Base-by-base conservation (phyloP, 2,113 vertebrate genomes). In the Athene cunicularia region DNA sequence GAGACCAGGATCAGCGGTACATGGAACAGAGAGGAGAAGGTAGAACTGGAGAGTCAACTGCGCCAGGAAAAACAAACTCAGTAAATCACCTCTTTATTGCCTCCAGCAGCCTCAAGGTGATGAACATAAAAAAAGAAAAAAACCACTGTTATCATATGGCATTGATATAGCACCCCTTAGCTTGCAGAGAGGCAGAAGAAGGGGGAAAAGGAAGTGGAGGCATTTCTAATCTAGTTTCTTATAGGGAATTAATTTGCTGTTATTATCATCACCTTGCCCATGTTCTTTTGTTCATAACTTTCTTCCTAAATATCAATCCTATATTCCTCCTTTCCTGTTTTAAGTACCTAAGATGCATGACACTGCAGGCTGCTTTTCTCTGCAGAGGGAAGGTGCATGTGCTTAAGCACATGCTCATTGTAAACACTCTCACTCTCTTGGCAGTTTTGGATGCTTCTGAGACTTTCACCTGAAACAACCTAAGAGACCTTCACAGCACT, bases 401-500 rank as follows among this genome's bases (percentile, higher is more conserved):
- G 55, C 26, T 76, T 53, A 33, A 60, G 33, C 1, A 0, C 80
- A 35, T 1, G 3, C 24, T 79, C 9, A 5, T 7, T 63, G 35
- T 32, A 47, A 94, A 67, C 27, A 67, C 33, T n/a, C 50, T 73
- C 49, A 11, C 33, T 53, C n/a, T 63, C 72, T 35, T n/a, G 73
- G 47, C 39, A 91, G 11, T 56, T 95, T 32, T 32, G 64, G 66
- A 94, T 33, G 73, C 23, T 91, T 86, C 72, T 0, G 0, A 86
- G 72, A 77, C 59, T 77, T 88, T 60, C 59, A 76, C 86, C 68
- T 87, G 64, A 89, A 92, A 81, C 37, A 81, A 60, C 60, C 63
- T 52, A 63, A 15, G 45, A 72, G 56, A 15, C 45, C 53, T 92
- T 79, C 47, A 35, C 30, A 72, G 39, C 33, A 67, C 32, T 32